Percentiles rank a stretch among this genome's conserved stretches.
phyloP scores from a whole-genome alignment of 1,140 invertebrate species.

The Drosophila micromelanica region DNA sequence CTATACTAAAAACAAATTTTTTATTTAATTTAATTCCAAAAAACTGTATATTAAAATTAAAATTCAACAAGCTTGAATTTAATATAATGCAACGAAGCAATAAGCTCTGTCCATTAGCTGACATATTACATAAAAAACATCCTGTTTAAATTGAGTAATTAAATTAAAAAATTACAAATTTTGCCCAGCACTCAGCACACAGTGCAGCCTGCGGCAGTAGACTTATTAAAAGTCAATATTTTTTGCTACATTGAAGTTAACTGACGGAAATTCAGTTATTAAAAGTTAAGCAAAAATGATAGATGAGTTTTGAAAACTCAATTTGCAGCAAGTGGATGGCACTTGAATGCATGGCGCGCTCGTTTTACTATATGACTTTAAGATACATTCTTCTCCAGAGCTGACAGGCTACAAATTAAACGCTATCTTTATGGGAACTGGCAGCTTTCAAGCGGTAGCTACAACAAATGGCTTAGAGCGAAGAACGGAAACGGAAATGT shows the following conservation, averaged over 20 bases:
- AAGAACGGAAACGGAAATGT: slow-evolving; percentile 62
- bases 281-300: slow-evolving; percentile 57
- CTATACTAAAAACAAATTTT: too few relatives aligned
- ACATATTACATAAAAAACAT: neutral
- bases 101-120: slow-evolving; percentile 1
- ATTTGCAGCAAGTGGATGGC: slow-evolving; percentile 33
- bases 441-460: slow-evolving; percentile 12
- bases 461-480: slow-evolving; percentile 23
- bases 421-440: slow-evolving; percentile 24
- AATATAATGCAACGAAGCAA: neutral
- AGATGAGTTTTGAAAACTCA: slow-evolving; percentile 55
- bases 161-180: slow-evolving; percentile 50
- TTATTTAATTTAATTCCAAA: neutral
- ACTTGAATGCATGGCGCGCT: slow-evolving; percentile 21
- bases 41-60: slow-evolving; percentile 4
- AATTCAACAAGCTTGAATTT: neutral
- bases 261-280: slow-evolving; percentile 78
- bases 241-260: slow-evolving; percentile 61
- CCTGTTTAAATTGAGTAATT: slow-evolving; percentile 32
- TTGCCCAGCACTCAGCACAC: slow-evolving; percentile 42
- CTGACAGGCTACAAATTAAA: slow-evolving; percentile 37
- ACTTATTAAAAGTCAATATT: slow-evolving; percentile 77
- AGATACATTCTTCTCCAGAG: slow-evolving; percentile 21
- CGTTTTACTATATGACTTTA: neutral
- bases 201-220: slow-evolving; percentile 47